Base-by-base conservation (phyloP, 1,140 invertebrate species). In the Gonioctena quinquepunctata region DNA sequence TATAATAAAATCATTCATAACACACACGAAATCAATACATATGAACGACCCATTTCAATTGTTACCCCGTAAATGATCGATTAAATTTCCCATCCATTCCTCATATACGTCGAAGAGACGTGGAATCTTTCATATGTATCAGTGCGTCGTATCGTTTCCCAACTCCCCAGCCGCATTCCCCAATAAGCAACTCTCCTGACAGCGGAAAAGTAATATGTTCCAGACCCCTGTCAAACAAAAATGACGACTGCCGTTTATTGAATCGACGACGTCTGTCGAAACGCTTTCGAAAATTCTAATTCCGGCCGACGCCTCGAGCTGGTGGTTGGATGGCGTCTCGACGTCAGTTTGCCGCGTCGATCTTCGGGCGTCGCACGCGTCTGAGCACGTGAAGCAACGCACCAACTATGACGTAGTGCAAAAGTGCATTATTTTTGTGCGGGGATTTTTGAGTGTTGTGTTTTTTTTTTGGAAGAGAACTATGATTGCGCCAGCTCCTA, bases 291-390 rank as follows among this genome's bases (percentile, higher is more conserved):
- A 56, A 48, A 63, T 23, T 72, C 73, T 69, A 69, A 69, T 70
- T 73, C 71, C 68, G 77, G 72, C 74, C 71, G 61, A 73, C 72
- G 71, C 74, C 70, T 77, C 76, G 79, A 82, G 64, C 57, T 67
- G 57, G 72, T 69, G 57, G 68, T 68, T 78, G 79, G 76, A 77
- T 19, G 78, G 75, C 78, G 74, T 68, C 60, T 27, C 72, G 69
- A 70, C 66, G 59, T 68, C 75, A 63, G 61, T 71, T 59, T 33
- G 7, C 50, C 52, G 52, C 61, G 42, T 71, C 62, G 28, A 18
- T 66, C 66, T 64, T 22, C 26, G 26, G 57, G 27, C 63, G 59
- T 28, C 64, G 65, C 72, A 70, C 68, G 68, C 61, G 19, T 49
- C 6, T 33, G n/a, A 25, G 6, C 61, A 63, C 61, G 61, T 48